Base-by-base conservation (phyloP, 2,113 vertebrate species). In the Bungarus multicinctus region DNA sequence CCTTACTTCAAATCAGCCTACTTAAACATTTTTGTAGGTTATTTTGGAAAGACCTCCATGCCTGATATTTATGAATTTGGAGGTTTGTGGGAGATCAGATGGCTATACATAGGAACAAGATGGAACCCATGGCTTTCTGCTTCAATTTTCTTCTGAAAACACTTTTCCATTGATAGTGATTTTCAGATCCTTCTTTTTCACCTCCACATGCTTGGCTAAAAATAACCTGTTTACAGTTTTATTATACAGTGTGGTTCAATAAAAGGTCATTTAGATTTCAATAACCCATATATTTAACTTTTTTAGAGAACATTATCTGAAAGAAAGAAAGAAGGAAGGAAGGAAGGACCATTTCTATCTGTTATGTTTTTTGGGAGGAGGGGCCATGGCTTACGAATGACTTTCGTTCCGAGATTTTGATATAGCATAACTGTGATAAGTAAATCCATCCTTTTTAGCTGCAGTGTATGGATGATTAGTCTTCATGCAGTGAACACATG, bases 31-130 rank as follows among this genome's bases (percentile, higher is more conserved):
- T 96, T 94, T 96, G 96, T 96, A 96, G 96, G 92, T 96, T 96
- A 95, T 96, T 97, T 97, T 97, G 97, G 95, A 96, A 96, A 96
- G 93, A 90, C 96, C 93, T 97, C 96, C 89, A 94, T 95, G 96
- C 96, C 96, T 95, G 95, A 94, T 95, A 88, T 94, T 96, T 94
- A 96, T 96, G 97, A 95, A 95, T 96, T 97, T 97, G 96, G 97
- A 97, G 95, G 94, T 96, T 97, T 97, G 94, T 96, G 93, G 94
- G 96, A 97, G 96, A 96, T 97, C 96, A 96, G 96, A 97, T 45
- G 92, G 96, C 95, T 93, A 95, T 96, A 97, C 97, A 97, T 95
- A 96, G 96, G 96, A 97, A 97, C 95, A 96, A 97, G 97, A 97
- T 97, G 97, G 96, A 90, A 95, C 53, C 95, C 93, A 69, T 93